A percentile compares a stretch with the other conserved stretches of the same genome.
phyloP scores from a whole-genome alignment of 2,888 invertebrate species.

The Drosophila maculinotata region DNA sequence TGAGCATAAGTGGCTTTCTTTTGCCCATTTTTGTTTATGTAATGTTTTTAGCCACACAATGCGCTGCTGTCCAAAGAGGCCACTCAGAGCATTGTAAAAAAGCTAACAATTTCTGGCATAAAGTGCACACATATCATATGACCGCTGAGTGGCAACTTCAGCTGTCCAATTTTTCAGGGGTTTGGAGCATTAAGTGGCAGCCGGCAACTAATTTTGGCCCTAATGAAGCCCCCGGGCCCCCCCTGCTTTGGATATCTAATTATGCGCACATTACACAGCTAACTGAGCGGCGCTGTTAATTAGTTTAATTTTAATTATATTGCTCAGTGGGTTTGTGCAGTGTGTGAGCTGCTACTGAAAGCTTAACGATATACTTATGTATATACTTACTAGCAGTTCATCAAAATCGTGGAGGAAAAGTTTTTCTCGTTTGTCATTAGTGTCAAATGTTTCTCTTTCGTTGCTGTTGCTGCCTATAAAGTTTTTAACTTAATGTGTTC shows the following conservation, averaged over 20 bases:
- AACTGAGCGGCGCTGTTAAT: constrained; percentile 57
- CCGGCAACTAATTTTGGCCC: background rate
- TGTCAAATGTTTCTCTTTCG: constrained; percentile 10
- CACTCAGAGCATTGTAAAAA: constrained; percentile 23
- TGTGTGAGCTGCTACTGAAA: constrained; percentile 9
- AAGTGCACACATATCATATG: constrained; percentile 46
- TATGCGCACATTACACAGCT: constrained; percentile 63
- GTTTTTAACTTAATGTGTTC: constrained; percentile 13
- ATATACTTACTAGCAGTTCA: constrained; percentile 28
- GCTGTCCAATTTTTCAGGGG: constrained; percentile 24
- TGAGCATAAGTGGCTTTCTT: constrained; percentile 11
- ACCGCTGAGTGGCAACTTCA: constrained; percentile 37
- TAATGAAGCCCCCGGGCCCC: constrained; percentile 32
- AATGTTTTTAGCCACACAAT: constrained; percentile 21
- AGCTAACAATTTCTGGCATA: constrained; percentile 19
- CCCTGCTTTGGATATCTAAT: constrained; percentile 47
- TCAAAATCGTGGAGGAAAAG: constrained; percentile 21
- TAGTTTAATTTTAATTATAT: constrained; percentile 57
- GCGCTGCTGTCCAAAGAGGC: constrained; percentile 34
- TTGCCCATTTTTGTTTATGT: constrained; percentile 7
- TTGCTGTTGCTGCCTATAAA: constrained; percentile 5
- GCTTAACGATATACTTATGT: constrained; percentile 13
- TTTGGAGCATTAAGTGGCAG: background rate
- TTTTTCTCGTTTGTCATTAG: constrained; percentile 39
- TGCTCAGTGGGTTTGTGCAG: constrained; percentile 3